Base-by-base conservation (phyloP, 1,140 invertebrate genomes). In the Acromyrmex echinatior region DNA sequence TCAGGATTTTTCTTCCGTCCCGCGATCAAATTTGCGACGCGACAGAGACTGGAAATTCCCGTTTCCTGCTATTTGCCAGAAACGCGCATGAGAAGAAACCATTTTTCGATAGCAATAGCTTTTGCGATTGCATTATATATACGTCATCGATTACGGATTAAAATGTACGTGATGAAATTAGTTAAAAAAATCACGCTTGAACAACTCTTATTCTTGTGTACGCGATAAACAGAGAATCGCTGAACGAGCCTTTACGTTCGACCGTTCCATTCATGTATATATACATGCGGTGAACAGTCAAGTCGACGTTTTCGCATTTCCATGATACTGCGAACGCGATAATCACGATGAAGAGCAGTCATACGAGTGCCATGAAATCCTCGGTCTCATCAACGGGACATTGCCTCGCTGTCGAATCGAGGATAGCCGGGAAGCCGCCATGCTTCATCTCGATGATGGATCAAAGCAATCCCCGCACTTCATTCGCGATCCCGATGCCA, bases 381-480 rank as follows among this genome's bases (percentile, higher is more conserved):
- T 78, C 56, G 60, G 12, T 60, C 66, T 60, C 56, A 77, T 73
- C 51, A 77, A 31, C 70, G 78, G 2, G 53, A 45, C 71, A 71
- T 62, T 73, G 68, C 56, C 80, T 60, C 16, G n/a, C 68, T 62
- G 73, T 28, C 88, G 80, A 70, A 77, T 87, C 79, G 58, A 51
- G 25, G 21, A 21, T 18, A 10, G 4, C 4, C 3, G 35, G 14
- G 60, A 31, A 70, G 68, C 70, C 80, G 14, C 25, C 39, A 7
- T 62, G 51, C 74, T 28, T 76, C 88, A 86, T 85, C 84, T 62
- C 25, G 79, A 86, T 76, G 81, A 89, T 80, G 87, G 81, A 88
- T 76, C 87, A 88, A 89, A 89, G 81, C 81, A 88, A 89, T 86
- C 88, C 70, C 62, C 25, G 28, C 81, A 79, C 68, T 88, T 80